Base-by-base conservation (phyloP, 2,888 invertebrate species). In the Cataglyphis cursor region DNA sequence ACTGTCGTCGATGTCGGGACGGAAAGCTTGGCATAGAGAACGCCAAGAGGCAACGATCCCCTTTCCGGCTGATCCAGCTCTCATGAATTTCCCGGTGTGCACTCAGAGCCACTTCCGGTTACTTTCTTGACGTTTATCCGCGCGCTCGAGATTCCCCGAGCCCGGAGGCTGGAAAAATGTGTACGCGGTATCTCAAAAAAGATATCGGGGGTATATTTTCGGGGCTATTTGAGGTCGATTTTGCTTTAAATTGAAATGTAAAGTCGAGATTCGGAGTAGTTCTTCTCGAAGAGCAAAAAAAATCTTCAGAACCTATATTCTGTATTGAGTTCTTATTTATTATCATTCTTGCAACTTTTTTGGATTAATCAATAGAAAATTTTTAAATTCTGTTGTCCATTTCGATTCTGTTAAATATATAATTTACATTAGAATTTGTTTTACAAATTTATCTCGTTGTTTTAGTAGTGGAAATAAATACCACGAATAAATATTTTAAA, bases 81-180 rank as follows among this genome's bases (percentile, higher is more conserved):
- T 91, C 91, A 89, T 89, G 92, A 92, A 91, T 91, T 92, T 89
- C 80, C 83, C 86, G 76, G 74, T 74, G 83, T 82, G 84, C 88
- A 88, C 85, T 89, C 85, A 62, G 87, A 68, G 57, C 76, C 75
- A 87, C 87, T 91, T 88, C 87, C 87, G 84, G 88, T 84, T 91
- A 87, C 89, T 90, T 85, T 88, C 72, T 82, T 70, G 85, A 85
- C 85, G 78, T 83, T 68, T 48, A 84, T 72, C 76, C 75, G 80
- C 44, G 80, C 44, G 68, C 59, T 57, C 10, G 64, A 76, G 83
- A 78, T 73, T 72, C 80, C 59, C 66, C 61, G 15, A 51, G 57
- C 74, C 12, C 59, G 66, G 59, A 44, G 21, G 21, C 41, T 18
- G 24, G 35, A 18, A 35, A 41, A 80, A 35, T 28, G 59, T 59